Percentiles rank a stretch among this genome's conserved stretches.
Conservation (phyloP, 2,113 vertebrate species). For the Neotoma lepida region DNA sequence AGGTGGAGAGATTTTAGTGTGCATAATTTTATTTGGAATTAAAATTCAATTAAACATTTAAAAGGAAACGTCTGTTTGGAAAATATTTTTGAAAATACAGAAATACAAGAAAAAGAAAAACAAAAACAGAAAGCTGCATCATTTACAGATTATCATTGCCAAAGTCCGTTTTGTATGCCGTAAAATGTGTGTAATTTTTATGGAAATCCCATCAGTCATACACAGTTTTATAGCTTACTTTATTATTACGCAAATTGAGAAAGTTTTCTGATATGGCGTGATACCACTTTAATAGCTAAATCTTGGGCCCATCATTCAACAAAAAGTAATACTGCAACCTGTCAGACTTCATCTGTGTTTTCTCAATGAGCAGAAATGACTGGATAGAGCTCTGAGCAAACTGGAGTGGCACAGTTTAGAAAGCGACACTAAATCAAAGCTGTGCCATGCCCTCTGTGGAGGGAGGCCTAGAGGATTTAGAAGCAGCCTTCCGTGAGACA, state of each 20-base stretch:
- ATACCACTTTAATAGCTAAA: background rate
- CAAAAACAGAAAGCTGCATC: background rate
- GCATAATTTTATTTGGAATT: background rate
- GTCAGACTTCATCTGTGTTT: background rate
- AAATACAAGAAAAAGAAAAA: conserved; percentile 2
- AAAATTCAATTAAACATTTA: background rate
- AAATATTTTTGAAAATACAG: conserved; percentile 24
- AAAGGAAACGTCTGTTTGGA: background rate
- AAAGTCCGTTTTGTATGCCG: background rate
- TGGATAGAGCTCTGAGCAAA: background rate
- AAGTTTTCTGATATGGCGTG: background rate
- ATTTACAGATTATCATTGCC: background rate
- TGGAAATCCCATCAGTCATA: background rate
- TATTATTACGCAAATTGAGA: conserved; percentile 22
- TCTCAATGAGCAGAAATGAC: background rate
- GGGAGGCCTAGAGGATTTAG: background rate
- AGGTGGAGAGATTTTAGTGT: background rate
- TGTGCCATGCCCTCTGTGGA: background rate
- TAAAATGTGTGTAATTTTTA: background rate
- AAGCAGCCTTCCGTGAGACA: too few relatives aligned
- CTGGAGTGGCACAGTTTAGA: background rate
- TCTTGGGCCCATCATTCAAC: background rate
- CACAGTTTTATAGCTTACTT: conserved; percentile 14
- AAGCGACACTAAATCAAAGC: background rate
- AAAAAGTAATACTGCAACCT: background rate